phyloP scores from a whole-genome alignment of 2,113 vertebrate genomes.

The Spermophilus dauricus region DNA sequence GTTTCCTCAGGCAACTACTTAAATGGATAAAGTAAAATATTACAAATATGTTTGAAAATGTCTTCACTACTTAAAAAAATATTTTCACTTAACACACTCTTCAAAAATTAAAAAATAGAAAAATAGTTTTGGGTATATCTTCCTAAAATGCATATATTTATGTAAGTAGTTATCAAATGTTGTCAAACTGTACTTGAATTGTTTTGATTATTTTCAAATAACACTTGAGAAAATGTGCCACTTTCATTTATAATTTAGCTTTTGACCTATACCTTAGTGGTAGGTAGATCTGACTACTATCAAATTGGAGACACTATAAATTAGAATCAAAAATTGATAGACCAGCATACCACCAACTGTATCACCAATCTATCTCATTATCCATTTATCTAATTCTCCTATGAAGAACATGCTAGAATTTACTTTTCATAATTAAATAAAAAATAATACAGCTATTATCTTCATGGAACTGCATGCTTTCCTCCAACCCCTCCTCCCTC shows the following conservation, averaged over 20 bases:
- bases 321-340: not conserved
- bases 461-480: not conserved
- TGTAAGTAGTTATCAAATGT: not conserved
- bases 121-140: not conserved
- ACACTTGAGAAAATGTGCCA: not conserved
- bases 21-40: not conserved
- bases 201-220: not conserved
- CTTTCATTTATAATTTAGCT: not conserved
- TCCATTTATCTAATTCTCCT: not conserved
- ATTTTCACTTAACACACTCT: not conserved
- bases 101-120: not conserved
- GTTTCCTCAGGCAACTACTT: not conserved
- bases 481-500: accelerated
- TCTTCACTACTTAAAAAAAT: not conserved
- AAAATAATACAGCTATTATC: not conserved
- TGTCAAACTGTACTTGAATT: not conserved
- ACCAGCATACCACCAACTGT: not conserved
- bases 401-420: not conserved
- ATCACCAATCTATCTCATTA: not conserved
- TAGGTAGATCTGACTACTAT: not conserved
- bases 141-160: not conserved
- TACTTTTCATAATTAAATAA: not conserved
- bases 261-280: not conserved
- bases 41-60: not conserved
- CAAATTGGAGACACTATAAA: not conserved